Base-by-base conservation (phyloP, 2,113 vertebrate species). In the Proterorhinus semilunaris region DNA sequence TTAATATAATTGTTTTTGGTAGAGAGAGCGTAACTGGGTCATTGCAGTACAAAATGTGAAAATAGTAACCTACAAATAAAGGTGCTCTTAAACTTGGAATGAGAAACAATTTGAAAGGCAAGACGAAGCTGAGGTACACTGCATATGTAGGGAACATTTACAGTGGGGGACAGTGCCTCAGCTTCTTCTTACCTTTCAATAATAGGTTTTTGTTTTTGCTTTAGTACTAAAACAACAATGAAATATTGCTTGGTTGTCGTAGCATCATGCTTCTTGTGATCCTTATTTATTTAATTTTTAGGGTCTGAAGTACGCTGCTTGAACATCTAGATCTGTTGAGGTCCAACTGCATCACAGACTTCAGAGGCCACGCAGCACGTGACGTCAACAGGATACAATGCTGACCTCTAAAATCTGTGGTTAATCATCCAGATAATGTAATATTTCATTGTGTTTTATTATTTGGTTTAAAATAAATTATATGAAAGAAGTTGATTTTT, bases 381-480 rank as follows among this genome's bases (percentile, higher is more conserved):
- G 65, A 17, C 65, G 8, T 74, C 62, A 48, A 21, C 7, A 71
- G 63, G 68, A 78, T 48, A 5, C 21, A 47, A 47, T 55, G 62
- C 36, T 36, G 11, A 68, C 58, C 51, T 53, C 51, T 17, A 1
- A 53, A 53, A 9, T 52, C 49, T 10, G 48, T 11, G 54, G 44
- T 70, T 6, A 68, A 43, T 47, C 55, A 72, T 47, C 10, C 62
- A 62, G 53, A 51, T 17, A 42, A 53, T 13, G 59, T 59, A n/a
- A 45, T 51, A 75, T 53, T 47, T 8, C n/a, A 55, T 67, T 7
- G 42, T 74, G 49, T 80, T 15, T 68, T 55, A 8, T 57, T 78
- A 43, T 68, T 68, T 83, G 65, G 81, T 71, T 46, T 55, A 6
- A 62, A 84, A 47, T 80, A 83, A 90, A 86, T 21, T 72, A 65